Conservation (phyloP, 2,113 vertebrate genomes). For the Leucoraja erinaceus region DNA sequence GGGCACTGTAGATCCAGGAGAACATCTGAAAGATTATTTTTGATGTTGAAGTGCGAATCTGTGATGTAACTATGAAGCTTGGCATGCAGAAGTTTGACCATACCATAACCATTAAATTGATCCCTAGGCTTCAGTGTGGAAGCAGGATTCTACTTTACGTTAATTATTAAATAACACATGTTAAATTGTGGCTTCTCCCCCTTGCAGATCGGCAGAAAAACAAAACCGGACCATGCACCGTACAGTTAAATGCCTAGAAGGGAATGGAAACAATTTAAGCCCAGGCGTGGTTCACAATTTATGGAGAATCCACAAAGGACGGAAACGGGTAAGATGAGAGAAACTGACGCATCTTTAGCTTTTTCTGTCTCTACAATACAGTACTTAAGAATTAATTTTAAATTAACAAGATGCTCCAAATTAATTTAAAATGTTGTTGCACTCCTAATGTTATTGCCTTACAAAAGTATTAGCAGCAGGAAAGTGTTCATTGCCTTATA, state of each 20-base stretch:
- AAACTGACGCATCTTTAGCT: not conserved
- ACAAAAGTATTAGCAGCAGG: not conserved
- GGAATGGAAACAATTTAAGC: constrained; percentile 42
- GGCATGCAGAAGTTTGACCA: not conserved
- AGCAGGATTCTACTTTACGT: not conserved
- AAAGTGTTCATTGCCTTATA: not conserved
- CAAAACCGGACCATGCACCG: constrained; percentile 50
- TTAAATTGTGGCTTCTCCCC: not conserved
- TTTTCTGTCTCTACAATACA: not conserved
- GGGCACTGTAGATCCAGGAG: not conserved
- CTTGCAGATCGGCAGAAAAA: constrained; percentile 57
- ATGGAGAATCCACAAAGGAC: constrained; percentile 55
- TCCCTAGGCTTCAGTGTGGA: not conserved
- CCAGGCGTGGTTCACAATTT: constrained; percentile 48
- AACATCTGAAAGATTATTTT: not conserved
- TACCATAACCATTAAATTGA: not conserved
- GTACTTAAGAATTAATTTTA: not conserved
- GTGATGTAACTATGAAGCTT: not conserved
- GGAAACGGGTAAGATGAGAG: constrained; percentile 59
- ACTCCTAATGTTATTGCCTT: too few species aligned
- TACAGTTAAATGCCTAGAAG: constrained; percentile 46
- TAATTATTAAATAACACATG: not conserved
- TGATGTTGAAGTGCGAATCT: not conserved
- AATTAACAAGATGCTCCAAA: too few species aligned
- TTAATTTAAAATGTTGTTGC: too few species aligned